Percentiles rank a stretch among this genome's conserved stretches.
Conservation (phyloP, 2,797 vertebrate species). For the Rhynchonycteris naso region DNA sequence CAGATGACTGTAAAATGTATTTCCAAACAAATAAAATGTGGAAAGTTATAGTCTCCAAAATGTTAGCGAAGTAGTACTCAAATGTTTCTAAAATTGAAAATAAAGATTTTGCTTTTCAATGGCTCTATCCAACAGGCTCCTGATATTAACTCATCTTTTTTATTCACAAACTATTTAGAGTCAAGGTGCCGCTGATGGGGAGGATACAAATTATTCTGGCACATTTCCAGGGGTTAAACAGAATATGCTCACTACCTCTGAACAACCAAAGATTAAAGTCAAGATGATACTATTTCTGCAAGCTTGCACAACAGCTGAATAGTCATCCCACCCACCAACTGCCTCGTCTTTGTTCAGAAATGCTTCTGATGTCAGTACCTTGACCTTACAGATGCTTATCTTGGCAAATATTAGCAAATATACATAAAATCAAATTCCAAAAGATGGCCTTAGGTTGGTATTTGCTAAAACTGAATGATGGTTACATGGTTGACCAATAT, state of each 20-base stretch:
- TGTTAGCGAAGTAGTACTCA: neutral
- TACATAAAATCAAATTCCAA: constrained; percentile 84
- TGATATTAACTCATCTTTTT: constrained; percentile 72
- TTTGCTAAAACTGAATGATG: constrained; percentile 10
- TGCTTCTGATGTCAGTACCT: constrained; percentile 90
- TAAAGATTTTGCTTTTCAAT: constrained; percentile 58
- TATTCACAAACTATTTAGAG: constrained; percentile 83
- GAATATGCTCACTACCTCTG: constrained; percentile 89
- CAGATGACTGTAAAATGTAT: neutral
- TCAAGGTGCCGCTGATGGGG: constrained; percentile 85
- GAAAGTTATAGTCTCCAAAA: neutral
- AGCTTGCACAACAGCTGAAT: constrained; percentile 89
- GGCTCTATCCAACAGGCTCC: constrained; percentile 59
- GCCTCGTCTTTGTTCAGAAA: constrained; percentile 90
- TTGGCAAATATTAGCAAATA: constrained; percentile 79
- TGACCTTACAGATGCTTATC: constrained; percentile 88
- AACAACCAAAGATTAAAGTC: constrained; percentile 90
- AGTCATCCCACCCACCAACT: constrained; percentile 89
- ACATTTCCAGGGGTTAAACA: constrained; percentile 86
- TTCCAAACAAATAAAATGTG: constrained; percentile 36
- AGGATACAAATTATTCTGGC: constrained; percentile 85
- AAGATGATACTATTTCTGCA: constrained; percentile 90
- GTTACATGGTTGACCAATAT: neutral
- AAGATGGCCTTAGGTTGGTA: neutral
- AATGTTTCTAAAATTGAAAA: neutral